These are phyloP conservation scores for Simalia tracyae DNA, from an alignment of 2,797 vertebrate species.

Conservation along the genomic window DNA sequence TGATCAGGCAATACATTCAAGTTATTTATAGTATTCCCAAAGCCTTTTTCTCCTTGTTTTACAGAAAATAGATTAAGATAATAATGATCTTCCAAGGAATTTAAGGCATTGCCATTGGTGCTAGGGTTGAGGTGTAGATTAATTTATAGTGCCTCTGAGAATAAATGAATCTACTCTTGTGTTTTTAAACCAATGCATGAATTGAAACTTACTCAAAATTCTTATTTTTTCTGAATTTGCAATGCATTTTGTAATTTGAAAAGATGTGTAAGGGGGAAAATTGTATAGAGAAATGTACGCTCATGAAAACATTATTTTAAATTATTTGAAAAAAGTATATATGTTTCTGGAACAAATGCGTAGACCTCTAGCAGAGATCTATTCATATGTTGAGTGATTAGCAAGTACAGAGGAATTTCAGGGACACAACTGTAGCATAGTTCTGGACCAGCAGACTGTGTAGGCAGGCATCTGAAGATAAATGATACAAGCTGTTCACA, in stretches of 20 bases:
- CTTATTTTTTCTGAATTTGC: background rate
- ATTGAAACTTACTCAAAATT: background rate
- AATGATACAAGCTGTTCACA: slow-evolving; percentile 49
- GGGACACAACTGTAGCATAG: slow-evolving; percentile 41
- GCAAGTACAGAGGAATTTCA: slow-evolving; percentile 50
- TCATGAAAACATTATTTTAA: background rate
- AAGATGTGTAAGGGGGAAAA: background rate
- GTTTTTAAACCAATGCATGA: background rate
- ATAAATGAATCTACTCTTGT: background rate
- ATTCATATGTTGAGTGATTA: slow-evolving; percentile 48
- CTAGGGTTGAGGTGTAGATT: background rate
- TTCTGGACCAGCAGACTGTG: slow-evolving; percentile 18
- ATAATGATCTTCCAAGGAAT: background rate
- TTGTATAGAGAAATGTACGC: background rate
- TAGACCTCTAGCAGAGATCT: slow-evolving; percentile 35
- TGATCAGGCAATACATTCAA: background rate
- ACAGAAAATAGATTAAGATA: background rate
- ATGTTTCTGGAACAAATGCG: slow-evolving; percentile 29
- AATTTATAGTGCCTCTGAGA: background rate
- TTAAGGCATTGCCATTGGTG: background rate
- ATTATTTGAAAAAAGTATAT: background rate
- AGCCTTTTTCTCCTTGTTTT: background rate
- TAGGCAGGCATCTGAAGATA: slow-evolving; percentile 47
- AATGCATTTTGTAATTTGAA: background rate
- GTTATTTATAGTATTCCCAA: background rate